Conservation (phyloP, 1,140 invertebrate species). For the Pantala flavescens region DNA sequence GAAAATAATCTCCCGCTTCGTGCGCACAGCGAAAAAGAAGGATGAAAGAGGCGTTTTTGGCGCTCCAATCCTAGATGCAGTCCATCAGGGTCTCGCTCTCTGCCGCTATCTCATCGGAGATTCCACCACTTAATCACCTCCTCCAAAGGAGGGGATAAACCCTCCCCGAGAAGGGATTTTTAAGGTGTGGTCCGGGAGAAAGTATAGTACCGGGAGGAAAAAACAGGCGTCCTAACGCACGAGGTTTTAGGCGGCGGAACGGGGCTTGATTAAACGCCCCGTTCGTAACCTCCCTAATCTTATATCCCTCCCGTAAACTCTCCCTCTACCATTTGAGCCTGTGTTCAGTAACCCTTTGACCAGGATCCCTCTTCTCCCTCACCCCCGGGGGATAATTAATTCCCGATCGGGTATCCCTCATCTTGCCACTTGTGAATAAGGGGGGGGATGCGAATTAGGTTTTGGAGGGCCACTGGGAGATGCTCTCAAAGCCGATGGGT, state of each 20-base stretch:
- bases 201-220: too few relatives aligned
- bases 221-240: too few relatives aligned
- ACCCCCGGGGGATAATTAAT: background rate
- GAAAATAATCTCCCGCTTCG: too few relatives aligned
- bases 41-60: too few relatives aligned
- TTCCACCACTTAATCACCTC: too few relatives aligned
- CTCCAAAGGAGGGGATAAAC: too few relatives aligned
- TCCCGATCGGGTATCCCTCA: background rate
- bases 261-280: background rate
- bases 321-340: background rate
- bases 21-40: too few relatives aligned
- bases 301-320: background rate
- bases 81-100: too few relatives aligned
- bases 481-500: background rate
- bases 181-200: background rate
- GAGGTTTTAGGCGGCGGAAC: background rate
- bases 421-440: background rate
- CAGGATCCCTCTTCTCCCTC: background rate
- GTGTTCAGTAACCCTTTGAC: background rate
- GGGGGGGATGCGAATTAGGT: background rate
- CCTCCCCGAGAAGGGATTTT: background rate
- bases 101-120: too few relatives aligned
- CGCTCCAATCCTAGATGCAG: too few relatives aligned
- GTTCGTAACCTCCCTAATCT: background rate
- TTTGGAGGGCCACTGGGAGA: background rate